Evolutionary conservation across 2,113 vertebrate species (phyloP).

Genomic region (Brachypteracias leptosomus): DNA sequence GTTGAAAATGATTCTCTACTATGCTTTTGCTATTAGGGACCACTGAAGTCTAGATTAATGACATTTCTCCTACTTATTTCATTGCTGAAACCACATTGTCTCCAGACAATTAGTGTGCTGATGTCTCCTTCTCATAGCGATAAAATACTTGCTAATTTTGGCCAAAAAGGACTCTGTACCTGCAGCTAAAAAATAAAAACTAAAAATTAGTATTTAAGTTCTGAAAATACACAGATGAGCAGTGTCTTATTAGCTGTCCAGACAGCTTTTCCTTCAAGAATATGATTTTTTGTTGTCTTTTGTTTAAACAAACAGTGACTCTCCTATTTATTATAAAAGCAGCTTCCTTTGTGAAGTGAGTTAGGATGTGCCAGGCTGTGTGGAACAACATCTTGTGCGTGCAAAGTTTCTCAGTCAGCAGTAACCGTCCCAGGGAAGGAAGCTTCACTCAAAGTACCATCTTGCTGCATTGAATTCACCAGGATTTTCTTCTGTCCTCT

Average conservation of each 20-base stretch:
- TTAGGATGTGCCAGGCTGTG: background rate
- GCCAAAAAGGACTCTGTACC: background rate
- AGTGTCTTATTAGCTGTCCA: background rate
- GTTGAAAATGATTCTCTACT: background rate
- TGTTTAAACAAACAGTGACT: background rate
- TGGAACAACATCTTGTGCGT: background rate
- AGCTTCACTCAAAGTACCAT: background rate
- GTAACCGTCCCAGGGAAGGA: background rate
- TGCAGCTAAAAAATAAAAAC: background rate
- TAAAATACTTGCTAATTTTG: background rate
- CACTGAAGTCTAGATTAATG: background rate
- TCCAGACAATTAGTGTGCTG: background rate
- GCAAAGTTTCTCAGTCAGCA: background rate
- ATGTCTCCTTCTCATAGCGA: background rate
- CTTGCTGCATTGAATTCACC: background rate
- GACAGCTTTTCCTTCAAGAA: background rate
- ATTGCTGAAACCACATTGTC: background rate
- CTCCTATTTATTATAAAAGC: background rate
- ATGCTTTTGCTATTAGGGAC: background rate
- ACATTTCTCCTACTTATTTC: background rate
- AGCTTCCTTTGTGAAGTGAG: background rate
- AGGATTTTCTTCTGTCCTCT: background rate
- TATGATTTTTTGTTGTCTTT: rapidly evolving
- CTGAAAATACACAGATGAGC: background rate
- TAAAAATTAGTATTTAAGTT: background rate